Evolutionary conservation across 2,797 vertebrate genomes (phyloP).

Genomic region (Gorsachius magnificus): DNA sequence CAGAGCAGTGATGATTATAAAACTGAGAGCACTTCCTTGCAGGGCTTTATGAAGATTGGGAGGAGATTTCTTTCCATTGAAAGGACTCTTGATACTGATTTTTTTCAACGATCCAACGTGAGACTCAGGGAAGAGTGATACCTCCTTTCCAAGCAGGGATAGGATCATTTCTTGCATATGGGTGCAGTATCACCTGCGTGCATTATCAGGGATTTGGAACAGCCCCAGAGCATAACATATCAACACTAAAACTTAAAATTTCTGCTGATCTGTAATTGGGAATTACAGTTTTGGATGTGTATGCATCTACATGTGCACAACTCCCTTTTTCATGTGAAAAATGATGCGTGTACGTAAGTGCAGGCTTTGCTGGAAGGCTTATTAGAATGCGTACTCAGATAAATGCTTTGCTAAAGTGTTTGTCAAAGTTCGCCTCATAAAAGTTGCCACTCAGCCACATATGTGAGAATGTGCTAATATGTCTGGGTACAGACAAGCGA

Average conservation of each 20-base stretch:
- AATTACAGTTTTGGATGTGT: background rate
- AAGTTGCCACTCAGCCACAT: background rate
- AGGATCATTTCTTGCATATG: background rate
- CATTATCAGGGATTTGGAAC: background rate
- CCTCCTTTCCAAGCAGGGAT: background rate
- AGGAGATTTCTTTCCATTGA: background rate
- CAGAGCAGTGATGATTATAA: background rate
- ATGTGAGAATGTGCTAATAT: background rate
- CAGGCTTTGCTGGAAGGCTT: background rate
- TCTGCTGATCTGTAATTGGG: background rate
- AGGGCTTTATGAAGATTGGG: background rate
- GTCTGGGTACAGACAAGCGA: background rate
- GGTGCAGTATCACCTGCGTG: background rate
- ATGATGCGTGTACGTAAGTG: background rate
- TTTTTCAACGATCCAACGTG: background rate
- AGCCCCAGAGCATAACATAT: background rate
- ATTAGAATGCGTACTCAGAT: background rate
- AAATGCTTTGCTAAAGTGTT: background rate
- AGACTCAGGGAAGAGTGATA: accelerated
- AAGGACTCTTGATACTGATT: background rate
- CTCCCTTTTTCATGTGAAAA: background rate
- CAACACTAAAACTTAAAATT: background rate
- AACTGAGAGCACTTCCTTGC: background rate
- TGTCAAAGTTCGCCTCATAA: background rate
- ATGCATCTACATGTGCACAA: background rate